Base-by-base conservation (phyloP, 1,140 invertebrate species). In the Orius laevigatus region DNA sequence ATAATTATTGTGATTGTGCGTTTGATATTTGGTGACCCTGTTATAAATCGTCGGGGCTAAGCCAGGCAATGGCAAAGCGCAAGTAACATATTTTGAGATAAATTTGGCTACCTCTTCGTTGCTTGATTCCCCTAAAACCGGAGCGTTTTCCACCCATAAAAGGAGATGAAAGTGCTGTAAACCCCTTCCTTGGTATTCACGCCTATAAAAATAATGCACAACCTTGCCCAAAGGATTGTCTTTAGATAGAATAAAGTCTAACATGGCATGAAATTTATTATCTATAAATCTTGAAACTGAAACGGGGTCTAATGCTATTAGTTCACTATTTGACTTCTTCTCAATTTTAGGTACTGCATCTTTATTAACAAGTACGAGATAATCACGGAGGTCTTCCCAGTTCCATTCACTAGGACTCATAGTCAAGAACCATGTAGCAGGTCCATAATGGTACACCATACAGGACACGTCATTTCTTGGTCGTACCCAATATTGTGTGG, bases 51-150 rank as follows among this genome's bases (percentile, higher is more conserved):
- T 16, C 56, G 57, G 12, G 55, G 56, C 18, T 50, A 33, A 12
- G 5, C 5, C 10, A n/a, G 40, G 10, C 10, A 20, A 32, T 1
- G 57, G 56, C 20, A 60, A 52, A 43, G 39, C 46, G 55, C 60
- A 63, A 10, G 58, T 61, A 11, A 60, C 52, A 51, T 62, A 61
- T 50, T 63, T 59, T n/a, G 34, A 32, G 53, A 64, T 62, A 43
- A 63, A 65, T 14, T 52, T 16, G n/a, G 55, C 55, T 3, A 64
- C 57, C 51, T 65, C 58, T 45, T 42, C 48, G 10, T 16, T 43
- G 8, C 49, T 16, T 18, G 51, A 45, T 15, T 42, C 16, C 9
- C 43, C 48, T 12, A 52, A 32, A n/a, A 56, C 36, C 11, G 55
- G 57, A 3, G 53, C 55, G 45, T 48, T 35, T 49, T 56, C 42